Base-by-base conservation (phyloP, 2,888 invertebrate species). In the Drosophila trichaetosa region DNA sequence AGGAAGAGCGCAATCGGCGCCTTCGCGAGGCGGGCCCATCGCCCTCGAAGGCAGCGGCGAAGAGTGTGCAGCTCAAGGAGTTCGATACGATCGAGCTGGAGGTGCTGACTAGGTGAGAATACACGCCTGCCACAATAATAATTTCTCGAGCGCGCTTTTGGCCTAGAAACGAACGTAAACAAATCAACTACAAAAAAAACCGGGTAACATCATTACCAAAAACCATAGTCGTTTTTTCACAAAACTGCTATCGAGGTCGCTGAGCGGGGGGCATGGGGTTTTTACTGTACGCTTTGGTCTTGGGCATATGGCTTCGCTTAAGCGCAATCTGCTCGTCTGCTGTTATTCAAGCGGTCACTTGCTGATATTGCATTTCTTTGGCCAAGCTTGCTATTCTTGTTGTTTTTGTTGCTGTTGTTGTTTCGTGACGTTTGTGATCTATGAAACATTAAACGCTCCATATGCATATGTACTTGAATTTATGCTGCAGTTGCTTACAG, bases 61-160 rank as follows among this genome's bases (percentile, higher is more conserved):
- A 84, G 27, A 77, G 76, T 4, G 70, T 93, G 38, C 94, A 95
- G 93, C 93, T 96, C 51, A 94, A 96, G 90, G 94, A 95, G 89
- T 97, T 97, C 87, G 95, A 95, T 82, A 95, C 95, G 48, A 96
- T 97, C 90, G 95, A 97, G 93, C 93, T 97, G 91, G 96, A 97
- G 94, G 94, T 97, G 90, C 95, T 95, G 69, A 93, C 95, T 76
- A 97, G 97, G 96, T 96, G 92, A 93, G 82, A 68, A 67, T 58
- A 18, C 4, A 34, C 59, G 75, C 82, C 86, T 87, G 71, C 89
- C 80, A 59, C 82, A 87, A 85, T 72, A 86, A 66, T 79, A 83
- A 66, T 73, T 68, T 63, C 46, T 49, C 16, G 56, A 60, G 53
- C 24, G 18, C 33, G n/a, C 48, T 46, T 51, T 38, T 86, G 89